Evolutionary conservation across 1,140 invertebrate species (phyloP).

Genomic region (Oedothorax gibbosus): DNA sequence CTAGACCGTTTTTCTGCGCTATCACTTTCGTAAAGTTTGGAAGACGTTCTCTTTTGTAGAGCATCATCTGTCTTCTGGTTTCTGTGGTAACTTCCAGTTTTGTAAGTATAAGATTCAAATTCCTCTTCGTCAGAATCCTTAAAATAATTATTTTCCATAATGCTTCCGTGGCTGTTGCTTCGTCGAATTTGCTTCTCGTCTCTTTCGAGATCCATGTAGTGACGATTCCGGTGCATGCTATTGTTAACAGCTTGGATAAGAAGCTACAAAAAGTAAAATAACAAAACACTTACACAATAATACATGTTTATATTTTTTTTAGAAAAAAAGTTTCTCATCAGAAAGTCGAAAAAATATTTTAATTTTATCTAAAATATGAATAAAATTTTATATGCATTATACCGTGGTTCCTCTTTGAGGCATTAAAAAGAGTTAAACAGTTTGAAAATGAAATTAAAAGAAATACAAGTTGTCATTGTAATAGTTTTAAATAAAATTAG

Average conservation of each 20-base stretch:
- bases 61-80: background rate
- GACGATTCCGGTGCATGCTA: slow-evolving; percentile 18
- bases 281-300: too few species aligned
- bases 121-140: background rate
- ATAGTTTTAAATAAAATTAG: too few species aligned
- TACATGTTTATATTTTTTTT: too few species aligned
- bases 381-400: too few species aligned
- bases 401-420: too few species aligned
- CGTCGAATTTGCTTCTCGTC: background rate
- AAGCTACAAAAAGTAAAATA: too few species aligned
- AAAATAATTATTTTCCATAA: background rate
- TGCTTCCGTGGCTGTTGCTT: background rate
- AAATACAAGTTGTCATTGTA: too few species aligned
- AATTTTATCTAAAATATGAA: too few species aligned
- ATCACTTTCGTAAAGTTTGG: background rate
- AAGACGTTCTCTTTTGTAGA: background rate
- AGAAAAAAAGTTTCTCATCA: too few species aligned
- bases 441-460: too few species aligned
- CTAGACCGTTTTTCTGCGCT: background rate
- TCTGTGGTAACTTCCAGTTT: background rate
- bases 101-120: slow-evolving; percentile 22
- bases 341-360: too few species aligned
- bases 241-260: background rate
- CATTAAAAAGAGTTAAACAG: too few species aligned
- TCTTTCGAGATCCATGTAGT: background rate